Evolutionary conservation across 2,797 vertebrate genomes (phyloP).

Genomic region (Crax fasciolata): DNA sequence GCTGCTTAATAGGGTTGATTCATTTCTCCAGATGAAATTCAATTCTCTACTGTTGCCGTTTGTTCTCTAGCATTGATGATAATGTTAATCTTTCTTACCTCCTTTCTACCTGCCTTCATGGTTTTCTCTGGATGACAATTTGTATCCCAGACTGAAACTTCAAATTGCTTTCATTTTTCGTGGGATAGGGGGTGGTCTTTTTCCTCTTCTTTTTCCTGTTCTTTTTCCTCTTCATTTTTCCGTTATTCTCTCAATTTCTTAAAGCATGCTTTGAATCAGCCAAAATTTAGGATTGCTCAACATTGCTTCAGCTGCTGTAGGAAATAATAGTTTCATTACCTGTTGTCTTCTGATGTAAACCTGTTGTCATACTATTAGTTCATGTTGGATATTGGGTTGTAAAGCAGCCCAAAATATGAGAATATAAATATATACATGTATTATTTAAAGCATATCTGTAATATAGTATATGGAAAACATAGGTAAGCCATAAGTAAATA

Average conservation of each 20-base stretch:
- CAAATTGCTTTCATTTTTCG: conserved; percentile 3
- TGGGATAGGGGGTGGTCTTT: neutral
- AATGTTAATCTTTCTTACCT: neutral
- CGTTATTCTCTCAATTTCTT: neutral
- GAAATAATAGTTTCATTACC: neutral
- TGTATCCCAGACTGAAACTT: neutral
- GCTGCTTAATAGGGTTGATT: conserved; percentile 65
- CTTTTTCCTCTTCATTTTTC: too few relatives aligned
- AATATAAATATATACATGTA: neutral
- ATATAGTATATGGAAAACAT: neutral
- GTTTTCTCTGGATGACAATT: neutral
- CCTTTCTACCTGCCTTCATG: neutral
- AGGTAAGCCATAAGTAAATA: neutral
- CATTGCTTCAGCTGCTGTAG: neutral
- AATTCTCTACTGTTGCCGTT: neutral
- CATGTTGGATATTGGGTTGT: neutral
- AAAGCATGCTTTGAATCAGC: conserved; percentile 8
- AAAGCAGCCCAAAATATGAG: neutral
- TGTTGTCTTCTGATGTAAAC: neutral
- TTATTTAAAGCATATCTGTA: neutral
- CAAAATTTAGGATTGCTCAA: conserved; percentile 27
- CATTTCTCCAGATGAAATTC: conserved; percentile 21
- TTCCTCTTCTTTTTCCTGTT: neutral
- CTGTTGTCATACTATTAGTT: neutral
- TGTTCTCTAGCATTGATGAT: conserved; percentile 10